These are phyloP conservation scores for Trissolcus japonicus DNA, from an alignment of 2,888 invertebrate genomes.

Conservation along the genomic window DNA sequence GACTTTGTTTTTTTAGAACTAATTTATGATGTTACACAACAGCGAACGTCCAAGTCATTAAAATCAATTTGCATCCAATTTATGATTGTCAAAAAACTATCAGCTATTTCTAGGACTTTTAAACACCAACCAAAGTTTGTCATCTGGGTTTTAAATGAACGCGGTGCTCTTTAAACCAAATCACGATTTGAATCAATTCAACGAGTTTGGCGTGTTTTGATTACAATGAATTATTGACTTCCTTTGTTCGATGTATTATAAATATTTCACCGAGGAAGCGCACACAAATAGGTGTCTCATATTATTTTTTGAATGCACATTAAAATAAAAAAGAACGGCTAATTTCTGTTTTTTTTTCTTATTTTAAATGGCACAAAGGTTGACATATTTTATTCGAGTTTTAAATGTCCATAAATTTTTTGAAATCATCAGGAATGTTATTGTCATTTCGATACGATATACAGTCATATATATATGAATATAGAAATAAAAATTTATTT, in stretches of 20 bases:
- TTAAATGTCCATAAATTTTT: too few species aligned
- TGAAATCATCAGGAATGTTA: too few species aligned
- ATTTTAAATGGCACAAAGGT: too few species aligned
- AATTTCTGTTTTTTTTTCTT: too few species aligned
- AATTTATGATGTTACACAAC: constrained; percentile 24
- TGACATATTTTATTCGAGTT: too few species aligned
- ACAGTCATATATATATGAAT: too few species aligned
- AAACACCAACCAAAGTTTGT: neutral
- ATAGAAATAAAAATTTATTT: too few species aligned
- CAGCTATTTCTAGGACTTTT: neutral
- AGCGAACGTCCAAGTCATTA: constrained; percentile 12
- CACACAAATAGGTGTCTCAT: neutral
- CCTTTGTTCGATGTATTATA: constrained; percentile 25
- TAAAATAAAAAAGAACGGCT: neutral
- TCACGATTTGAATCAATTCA: constrained; percentile 12
- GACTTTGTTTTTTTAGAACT: constrained; percentile 32
- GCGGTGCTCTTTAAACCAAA: neutral
- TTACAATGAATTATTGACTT: constrained; percentile 24
- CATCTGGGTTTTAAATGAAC: neutral
- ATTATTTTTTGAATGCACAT: neutral
- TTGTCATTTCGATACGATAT: too few species aligned
- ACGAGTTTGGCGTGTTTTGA: constrained; percentile 16
- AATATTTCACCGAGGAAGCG: constrained; percentile 20
- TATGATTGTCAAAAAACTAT: constrained; percentile 23
- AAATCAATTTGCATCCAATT: constrained; percentile 22